Base-by-base conservation (phyloP, 1,140 invertebrate species). In the Ostrea denselamellosa region DNA sequence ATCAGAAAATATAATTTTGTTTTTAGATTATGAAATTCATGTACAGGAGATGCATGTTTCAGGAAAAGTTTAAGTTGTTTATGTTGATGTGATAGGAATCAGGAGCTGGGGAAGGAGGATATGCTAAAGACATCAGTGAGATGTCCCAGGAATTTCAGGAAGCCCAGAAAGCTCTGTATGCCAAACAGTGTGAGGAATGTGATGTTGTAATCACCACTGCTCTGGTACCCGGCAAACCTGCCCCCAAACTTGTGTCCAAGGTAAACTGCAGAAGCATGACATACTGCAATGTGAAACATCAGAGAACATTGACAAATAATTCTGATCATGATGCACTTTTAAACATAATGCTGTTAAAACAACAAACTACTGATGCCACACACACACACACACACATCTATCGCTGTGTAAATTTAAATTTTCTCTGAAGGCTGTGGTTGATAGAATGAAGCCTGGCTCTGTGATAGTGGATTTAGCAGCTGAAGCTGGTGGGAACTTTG, bases 81-180 rank as follows among this genome's bases (percentile, higher is more conserved):
- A 28, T 56, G 8, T 68, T 87, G 25, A 86, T 77, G 14, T 85
- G 90, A 5, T 93, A 97, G 96, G 97, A 98, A 96, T 97, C 97
- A 92, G 98, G 97, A 12, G 97, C 97, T 84, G 97, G 97, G 22
- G 94, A 95, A 54, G 98, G 97, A 84, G 98, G 98, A 5, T 98
- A 98, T 95, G 97, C 97, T 12, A 98, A 98, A 93, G 97, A 97
- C 94, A 98, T 98, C 9, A 98, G 98, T 93, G 97, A 97, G 94
- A 98, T 98, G 98, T 98, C 97, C 34, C 96, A 97, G 91, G 97
- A 97, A 92, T 98, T 98, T 93, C 96, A 98, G 89, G 96, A 97
- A 87, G 98, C 97, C 1, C 98, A 98, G 94, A 97, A 97, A 95
- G 97, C 96, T 1, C 95, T 98, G 56, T 97, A 98, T 94, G 97